Base-by-base conservation (phyloP, 2,888 invertebrate genomes). In the Lysandra bellargus region DNA sequence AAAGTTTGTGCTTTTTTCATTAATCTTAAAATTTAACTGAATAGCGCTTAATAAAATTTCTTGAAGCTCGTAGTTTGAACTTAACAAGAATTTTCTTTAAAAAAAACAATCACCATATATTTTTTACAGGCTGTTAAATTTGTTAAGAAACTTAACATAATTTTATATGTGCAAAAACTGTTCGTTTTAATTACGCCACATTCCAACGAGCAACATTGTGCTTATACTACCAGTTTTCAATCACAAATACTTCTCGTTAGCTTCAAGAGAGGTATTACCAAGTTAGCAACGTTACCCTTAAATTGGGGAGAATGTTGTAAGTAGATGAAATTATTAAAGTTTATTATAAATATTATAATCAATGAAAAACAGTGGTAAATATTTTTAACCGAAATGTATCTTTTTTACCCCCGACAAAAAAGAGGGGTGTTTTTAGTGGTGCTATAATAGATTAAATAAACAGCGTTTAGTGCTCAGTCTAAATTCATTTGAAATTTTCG, bases 171-270 rank as follows among this genome's bases (percentile, higher is more conserved):
- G 89, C 89, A 92, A 92, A 91, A 93, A 92, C 89, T 91, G 89
- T 87, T 86, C 82, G 85, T 88, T 86, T 89, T 91, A 92, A 94
- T 93, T 91, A 91, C 88, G 91, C 88, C 89, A 93, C 91, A 94
- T 93, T 92, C 92, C 93, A 87, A 88, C 89, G 88, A 88, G 87
- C 89, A 89, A 90, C 90, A 87, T 84, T 85, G 90, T 90, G 82
- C 80, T 79, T 82, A 80, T 83, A 86, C 81, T 76, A 78, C 80
- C 79, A 73, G 80, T 78, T 79, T 80, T 81, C 40, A 57, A 78
- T 79, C 40, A 73, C 17, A 9, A 72, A 12, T 49, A 30, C n/a
- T 49, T 64, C 64, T 53, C 57, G 76, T 76, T 53, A 76, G 53
- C 57, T 76, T 57, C 33, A 57, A 57, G 33, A 33, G 33, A 14